These are phyloP conservation scores for Omphaloscelis lunosa DNA, from an alignment of 2,888 invertebrate genomes.

Conservation along the genomic window DNA sequence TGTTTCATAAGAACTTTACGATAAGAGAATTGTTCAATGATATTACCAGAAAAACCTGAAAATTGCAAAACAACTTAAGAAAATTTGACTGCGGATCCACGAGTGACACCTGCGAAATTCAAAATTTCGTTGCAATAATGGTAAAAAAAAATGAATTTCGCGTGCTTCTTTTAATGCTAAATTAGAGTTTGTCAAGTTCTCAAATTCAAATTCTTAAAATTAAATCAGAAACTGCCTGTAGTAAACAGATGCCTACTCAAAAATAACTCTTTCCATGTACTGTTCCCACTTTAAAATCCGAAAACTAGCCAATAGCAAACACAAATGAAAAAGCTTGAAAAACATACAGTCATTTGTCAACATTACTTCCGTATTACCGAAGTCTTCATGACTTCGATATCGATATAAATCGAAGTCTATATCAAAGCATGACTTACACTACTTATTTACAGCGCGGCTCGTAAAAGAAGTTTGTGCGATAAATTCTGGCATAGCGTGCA, in stretches of 20 bases:
- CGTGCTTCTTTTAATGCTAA: not conserved
- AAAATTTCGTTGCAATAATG: not conserved
- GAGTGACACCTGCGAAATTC: not conserved
- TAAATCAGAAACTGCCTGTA: not conserved
- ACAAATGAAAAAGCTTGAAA: not conserved
- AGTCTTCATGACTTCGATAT: conserved; percentile 26
- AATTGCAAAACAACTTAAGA: too few species aligned
- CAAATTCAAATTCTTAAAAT: not conserved
- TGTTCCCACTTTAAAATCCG: not conserved
- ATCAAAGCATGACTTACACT: conserved; percentile 41
- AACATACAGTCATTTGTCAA: conserved; percentile 30
- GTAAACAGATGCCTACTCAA: not conserved
- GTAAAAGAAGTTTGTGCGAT: conserved; percentile 59
- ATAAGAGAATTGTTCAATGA: too few species aligned
- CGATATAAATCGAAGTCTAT: conserved; percentile 31
- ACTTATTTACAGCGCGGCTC: conserved; percentile 55
- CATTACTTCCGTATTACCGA: conserved; percentile 42
- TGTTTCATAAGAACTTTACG: too few species aligned
- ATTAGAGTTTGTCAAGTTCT: not conserved
- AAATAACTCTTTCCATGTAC: not conserved
- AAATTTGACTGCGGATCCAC: too few species aligned
- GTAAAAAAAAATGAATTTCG: not conserved
- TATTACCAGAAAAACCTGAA: too few species aligned
- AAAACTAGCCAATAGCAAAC: conserved; percentile 14
- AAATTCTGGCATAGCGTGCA: conserved; percentile 49